These are phyloP conservation scores for Mormyrops boulengeri DNA, from an alignment of 2,797 vertebrate genomes.

Conservation along the genomic window DNA sequence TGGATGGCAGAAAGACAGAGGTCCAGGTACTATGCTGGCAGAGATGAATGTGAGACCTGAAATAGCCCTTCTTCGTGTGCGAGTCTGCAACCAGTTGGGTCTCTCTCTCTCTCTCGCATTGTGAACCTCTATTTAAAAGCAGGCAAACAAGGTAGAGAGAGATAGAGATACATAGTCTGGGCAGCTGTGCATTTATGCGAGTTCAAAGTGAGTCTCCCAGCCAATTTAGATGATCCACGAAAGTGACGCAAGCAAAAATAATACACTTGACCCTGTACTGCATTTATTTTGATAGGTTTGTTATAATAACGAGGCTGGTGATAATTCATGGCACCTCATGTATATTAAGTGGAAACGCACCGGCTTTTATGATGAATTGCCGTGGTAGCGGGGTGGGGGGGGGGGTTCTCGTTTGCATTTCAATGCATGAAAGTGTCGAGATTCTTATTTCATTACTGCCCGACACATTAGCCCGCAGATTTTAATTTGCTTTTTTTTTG, in stretches of 20 bases:
- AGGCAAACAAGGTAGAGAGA: slow-evolving; percentile 21
- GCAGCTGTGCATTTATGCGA: slow-evolving; percentile 35
- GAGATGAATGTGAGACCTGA: slow-evolving; percentile 69
- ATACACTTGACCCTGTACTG: slow-evolving; percentile 78
- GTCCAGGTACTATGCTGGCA: slow-evolving; percentile 57
- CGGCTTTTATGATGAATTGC: slow-evolving; percentile 90
- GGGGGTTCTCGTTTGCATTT: slow-evolving; percentile 92
- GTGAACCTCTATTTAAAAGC: slow-evolving; percentile 28
- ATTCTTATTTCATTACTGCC: slow-evolving; percentile 90
- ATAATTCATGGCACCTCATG: slow-evolving; percentile 89
- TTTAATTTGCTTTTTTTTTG: slow-evolving; percentile 81
- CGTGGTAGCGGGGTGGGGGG: slow-evolving; percentile 65
- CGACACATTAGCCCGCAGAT: slow-evolving; percentile 86
- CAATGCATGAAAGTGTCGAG: slow-evolving; percentile 83
- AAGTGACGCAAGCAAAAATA: slow-evolving; percentile 70
- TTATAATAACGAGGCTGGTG: slow-evolving; percentile 72
- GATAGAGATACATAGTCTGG: slow-evolving; percentile 48
- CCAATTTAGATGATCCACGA: slow-evolving; percentile 65
- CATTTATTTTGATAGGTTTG: slow-evolving; percentile 79
- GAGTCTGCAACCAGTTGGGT: slow-evolving; percentile 46
- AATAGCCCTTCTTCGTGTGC: slow-evolving; percentile 58
- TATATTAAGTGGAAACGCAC: slow-evolving; percentile 86
- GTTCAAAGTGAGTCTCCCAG: slow-evolving; percentile 66
- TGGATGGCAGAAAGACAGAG: slow-evolving; percentile 40
- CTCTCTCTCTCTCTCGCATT: slow-evolving; percentile 43